These are phyloP conservation scores for Rhinatrema bivittatum DNA, from an alignment of 2,797 vertebrate genomes.

Conservation along the genomic window DNA sequence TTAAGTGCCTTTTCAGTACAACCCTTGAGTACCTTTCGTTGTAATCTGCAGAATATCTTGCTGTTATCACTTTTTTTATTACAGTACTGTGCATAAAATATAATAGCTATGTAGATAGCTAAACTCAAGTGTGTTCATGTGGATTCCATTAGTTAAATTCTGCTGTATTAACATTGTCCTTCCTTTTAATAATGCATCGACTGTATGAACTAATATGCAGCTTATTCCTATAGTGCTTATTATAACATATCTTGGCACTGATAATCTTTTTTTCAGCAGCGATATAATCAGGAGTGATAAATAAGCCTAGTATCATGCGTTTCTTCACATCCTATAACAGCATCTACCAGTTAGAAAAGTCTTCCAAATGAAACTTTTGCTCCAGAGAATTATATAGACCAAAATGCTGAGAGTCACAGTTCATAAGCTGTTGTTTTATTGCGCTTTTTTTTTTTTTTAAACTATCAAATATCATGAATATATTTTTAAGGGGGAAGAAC, in stretches of 20 bases:
- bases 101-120: constrained; percentile 24
- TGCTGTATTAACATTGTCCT: constrained; percentile 14
- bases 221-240: constrained; percentile 30
- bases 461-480: no score
- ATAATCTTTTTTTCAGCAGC: no score
- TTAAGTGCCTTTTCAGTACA: constrained; percentile 3
- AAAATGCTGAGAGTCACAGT: no score
- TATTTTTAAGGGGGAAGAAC: background rate
- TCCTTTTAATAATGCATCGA: constrained; percentile 23
- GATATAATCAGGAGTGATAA: no score
- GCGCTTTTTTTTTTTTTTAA: no score
- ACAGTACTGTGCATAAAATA: constrained; percentile 2
- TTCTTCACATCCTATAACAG: no score
- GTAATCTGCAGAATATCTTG: constrained; percentile 26
- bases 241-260: no score
- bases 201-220: constrained; percentile 25
- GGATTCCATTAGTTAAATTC: constrained; percentile 17
- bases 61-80: constrained; percentile 18
- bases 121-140: constrained; percentile 6
- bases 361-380: no score
- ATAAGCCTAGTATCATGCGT: no score
- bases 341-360: no score
- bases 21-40: constrained; percentile 18
- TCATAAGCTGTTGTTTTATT: no score
- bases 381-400: no score